Conservation (phyloP, 2,888 invertebrate species). For the Diarsia dahlii region DNA sequence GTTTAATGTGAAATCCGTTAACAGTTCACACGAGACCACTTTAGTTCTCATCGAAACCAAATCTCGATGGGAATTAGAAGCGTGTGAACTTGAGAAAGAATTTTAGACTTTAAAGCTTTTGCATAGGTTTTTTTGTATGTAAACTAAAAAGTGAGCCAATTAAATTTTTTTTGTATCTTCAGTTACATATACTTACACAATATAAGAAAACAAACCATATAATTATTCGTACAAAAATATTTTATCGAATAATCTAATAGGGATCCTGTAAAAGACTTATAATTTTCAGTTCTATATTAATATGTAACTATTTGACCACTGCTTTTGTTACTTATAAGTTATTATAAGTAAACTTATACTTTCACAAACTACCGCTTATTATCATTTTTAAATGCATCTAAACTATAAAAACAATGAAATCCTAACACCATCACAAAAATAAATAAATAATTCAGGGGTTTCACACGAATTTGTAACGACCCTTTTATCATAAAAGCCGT, state of each 20-base stretch:
- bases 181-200: too few relatives aligned
- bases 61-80: background rate
- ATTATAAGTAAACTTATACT: too few relatives aligned
- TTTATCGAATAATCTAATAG: too few relatives aligned
- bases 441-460: background rate
- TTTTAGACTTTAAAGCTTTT: background rate
- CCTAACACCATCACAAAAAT: background rate
- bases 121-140: background rate
- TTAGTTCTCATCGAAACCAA: constrained; percentile 13
- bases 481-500: constrained; percentile 39
- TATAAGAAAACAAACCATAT: too few relatives aligned
- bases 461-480: constrained; percentile 29
- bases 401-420: constrained; percentile 1
- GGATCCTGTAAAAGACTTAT: too few relatives aligned
- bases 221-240: too few relatives aligned
- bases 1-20: constrained; percentile 6
- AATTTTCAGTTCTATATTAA: too few relatives aligned
- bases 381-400: background rate
- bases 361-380: background rate
- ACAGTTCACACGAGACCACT: constrained; percentile 18
- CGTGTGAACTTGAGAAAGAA: background rate
- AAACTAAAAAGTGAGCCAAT: background rate
- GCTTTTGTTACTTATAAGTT: too few relatives aligned
- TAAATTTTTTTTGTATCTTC: too few relatives aligned
- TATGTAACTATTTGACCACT: too few relatives aligned